phyloP scores from a whole-genome alignment of 2,797 vertebrate genomes.

The Falco novaeseelandiae region DNA sequence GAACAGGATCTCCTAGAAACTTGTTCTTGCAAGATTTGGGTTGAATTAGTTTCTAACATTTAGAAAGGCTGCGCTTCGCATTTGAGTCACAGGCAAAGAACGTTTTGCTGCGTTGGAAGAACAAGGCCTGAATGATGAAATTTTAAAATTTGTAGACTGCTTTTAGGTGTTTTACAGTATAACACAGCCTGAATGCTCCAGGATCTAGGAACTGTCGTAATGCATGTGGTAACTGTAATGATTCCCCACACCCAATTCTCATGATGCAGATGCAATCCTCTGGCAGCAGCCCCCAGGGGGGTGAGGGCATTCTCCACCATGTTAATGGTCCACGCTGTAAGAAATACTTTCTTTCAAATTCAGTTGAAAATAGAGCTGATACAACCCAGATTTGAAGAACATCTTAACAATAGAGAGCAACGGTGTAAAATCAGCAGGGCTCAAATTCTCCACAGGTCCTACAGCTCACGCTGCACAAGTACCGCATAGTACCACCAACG shows the following conservation, averaged over 20 bases:
- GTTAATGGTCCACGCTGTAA: not conserved
- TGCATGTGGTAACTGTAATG: not conserved
- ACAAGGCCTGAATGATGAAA: not conserved
- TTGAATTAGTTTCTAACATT: rapidly evolving
- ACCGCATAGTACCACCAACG: not conserved
- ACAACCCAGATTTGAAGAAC: not conserved
- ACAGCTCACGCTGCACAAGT: rapidly evolving
- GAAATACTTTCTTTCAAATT: not conserved
- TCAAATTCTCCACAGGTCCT: not conserved
- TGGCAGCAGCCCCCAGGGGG: not conserved
- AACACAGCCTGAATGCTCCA: not conserved
- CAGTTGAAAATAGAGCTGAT: not conserved
- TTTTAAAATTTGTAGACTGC: not conserved
- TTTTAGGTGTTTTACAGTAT: not conserved
- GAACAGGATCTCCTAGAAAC: not conserved
- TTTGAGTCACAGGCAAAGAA: not conserved
- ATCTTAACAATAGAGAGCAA: rapidly evolving
- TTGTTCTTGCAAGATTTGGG: not conserved
- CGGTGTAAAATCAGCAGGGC: not conserved
- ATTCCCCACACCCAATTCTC: rapidly evolving
- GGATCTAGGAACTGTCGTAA: not conserved
- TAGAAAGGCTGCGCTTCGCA: not conserved
- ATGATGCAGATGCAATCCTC: not conserved
- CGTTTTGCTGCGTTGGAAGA: rapidly evolving
- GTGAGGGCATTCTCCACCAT: rapidly evolving